A percentile compares a stretch with the other conserved stretches of the same genome.
Evolutionary conservation across 2,113 vertebrate species (phyloP).

Genomic region (Myrmecobius fasciatus): DNA sequence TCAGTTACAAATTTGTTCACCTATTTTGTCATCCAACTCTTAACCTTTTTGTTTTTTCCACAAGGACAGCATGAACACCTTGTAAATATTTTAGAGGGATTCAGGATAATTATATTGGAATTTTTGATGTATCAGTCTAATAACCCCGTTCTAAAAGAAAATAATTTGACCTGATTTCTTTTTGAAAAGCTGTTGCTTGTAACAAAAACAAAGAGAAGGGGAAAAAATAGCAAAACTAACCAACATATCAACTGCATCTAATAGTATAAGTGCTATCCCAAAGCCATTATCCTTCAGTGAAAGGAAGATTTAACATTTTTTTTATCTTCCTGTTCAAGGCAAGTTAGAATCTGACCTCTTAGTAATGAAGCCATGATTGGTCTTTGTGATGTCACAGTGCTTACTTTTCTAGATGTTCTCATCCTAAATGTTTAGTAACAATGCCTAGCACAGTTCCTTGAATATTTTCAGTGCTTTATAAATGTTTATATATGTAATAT

Average conservation of each 20-base stretch:
- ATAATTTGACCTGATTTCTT: background rate
- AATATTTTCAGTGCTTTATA: background rate
- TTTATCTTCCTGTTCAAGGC: background rate
- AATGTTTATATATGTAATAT: no score
- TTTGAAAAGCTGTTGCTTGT: background rate
- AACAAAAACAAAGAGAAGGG: background rate
- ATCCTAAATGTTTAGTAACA: background rate
- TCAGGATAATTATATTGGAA: background rate
- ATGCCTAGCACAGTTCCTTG: background rate
- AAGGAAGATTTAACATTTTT: background rate
- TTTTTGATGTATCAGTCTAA: background rate
- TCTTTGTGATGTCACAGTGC: background rate
- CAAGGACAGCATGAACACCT: background rate
- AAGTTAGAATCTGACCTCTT: background rate
- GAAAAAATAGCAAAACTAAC: background rate
- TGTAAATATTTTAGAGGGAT: background rate
- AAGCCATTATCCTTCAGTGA: background rate
- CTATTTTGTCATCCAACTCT: background rate
- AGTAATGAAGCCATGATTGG: background rate
- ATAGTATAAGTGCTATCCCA: background rate
- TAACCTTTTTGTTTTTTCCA: background rate
- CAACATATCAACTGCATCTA: background rate
- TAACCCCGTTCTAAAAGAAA: background rate
- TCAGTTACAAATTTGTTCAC: background rate
- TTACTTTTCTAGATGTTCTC: background rate